Evolutionary conservation across 2,797 vertebrate species (phyloP).

Genomic region (Anguilla marmorata): DNA sequence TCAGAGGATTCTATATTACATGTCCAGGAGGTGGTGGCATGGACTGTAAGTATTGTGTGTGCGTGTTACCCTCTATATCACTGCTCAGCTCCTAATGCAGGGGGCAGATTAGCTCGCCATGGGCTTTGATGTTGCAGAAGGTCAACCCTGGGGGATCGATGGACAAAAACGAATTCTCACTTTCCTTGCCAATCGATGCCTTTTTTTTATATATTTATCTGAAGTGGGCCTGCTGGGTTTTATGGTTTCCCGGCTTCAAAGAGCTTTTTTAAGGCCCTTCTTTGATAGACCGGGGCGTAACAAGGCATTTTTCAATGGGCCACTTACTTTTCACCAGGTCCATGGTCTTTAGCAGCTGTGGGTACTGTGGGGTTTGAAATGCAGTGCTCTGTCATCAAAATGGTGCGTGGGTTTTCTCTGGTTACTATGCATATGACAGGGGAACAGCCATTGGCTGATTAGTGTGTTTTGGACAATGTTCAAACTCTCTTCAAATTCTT

Average conservation of each 20-base stretch:
- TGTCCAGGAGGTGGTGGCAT: constrained; percentile 72
- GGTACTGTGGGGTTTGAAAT: constrained; percentile 64
- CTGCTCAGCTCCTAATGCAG: constrained; percentile 80
- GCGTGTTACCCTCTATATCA: constrained; percentile 59
- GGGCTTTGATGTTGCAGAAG: constrained; percentile 92
- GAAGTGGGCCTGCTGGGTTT: constrained; percentile 84
- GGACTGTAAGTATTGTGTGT: constrained; percentile 75
- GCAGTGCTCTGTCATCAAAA: not conserved
- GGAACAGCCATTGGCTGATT: not conserved
- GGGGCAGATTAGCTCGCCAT: constrained; percentile 88
- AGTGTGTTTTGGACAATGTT: not conserved
- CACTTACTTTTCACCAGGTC: constrained; percentile 51
- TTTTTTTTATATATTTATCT: constrained; percentile 80
- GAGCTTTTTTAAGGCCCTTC: constrained; percentile 76
- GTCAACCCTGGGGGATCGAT: constrained; percentile 88
- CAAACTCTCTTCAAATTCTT: not conserved
- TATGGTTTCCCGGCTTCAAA: constrained; percentile 82
- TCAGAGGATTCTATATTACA: constrained; percentile 77
- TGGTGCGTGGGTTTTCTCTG: not conserved
- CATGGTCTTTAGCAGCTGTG: constrained; percentile 51
- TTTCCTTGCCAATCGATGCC: constrained; percentile 86
- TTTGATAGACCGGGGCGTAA: constrained; percentile 63
- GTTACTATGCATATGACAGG: not conserved
- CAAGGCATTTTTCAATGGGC: constrained; percentile 58
- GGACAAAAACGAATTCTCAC: constrained; percentile 78